Evolutionary conservation across 1,140 invertebrate species (phyloP), one percentile per base, ranked within the genome.

Genomic region (Latrodectus geometricus): DNA sequence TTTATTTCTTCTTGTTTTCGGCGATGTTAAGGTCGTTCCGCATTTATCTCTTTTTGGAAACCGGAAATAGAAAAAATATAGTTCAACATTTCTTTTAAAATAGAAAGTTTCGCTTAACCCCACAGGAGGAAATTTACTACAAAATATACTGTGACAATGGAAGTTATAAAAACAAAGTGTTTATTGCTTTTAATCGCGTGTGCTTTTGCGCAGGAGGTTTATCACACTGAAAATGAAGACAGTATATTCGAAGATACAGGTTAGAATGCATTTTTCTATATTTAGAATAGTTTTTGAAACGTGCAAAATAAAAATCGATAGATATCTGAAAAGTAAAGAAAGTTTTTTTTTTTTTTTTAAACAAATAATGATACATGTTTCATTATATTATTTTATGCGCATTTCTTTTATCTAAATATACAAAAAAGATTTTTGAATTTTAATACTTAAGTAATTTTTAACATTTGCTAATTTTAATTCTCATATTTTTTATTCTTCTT

Each of bases 171-270:
- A 78, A 78, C 48, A 48, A 11, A 61, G 76, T 78, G 76, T 20
- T 76, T 52, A 14, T 69, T 70, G n/a, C 66, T 85, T 77, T 20
- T 77, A 48, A 52, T 85, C 52, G 35, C 52, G 73, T 77, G 73
- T 66, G 72, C 52, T 11, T 21, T 69, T 14, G 15, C 74, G 23
- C 82, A 85, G 66, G 82, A 85, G 74, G 82, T 85, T 69, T 85
- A 85, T 77, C 82, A 85, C 52, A 83, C 81, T 14, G 82, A 85
- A 56, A 85, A 85, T 49, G 82, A 85, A 70, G 82, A 85, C 48
- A 68, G 48, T 48, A 85, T 85, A 23, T 85, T 85, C 35, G 82
- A 85, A 70, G 82, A 85, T 61, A 85, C 82, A 77, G 82, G 82
- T 85, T 9, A 73, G 80, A 82, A 61, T 61, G 17, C 11, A 61